Conservation (phyloP, 1,140 invertebrate genomes). For the Drosophila kanapiae region DNA sequence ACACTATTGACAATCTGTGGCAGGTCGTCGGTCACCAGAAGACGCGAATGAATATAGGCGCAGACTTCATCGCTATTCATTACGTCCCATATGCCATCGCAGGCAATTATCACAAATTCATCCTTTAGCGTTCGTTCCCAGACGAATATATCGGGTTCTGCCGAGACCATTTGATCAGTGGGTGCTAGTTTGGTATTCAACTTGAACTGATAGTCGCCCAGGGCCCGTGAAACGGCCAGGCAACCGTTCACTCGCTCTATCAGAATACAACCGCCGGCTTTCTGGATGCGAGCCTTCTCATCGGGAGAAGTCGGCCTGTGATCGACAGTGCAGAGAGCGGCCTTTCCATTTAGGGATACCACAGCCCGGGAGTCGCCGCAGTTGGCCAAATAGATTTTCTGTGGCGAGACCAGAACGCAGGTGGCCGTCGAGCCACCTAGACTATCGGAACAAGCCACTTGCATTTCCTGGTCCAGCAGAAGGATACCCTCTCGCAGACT, state of each 20-base stretch:
- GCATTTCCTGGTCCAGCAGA: slow-evolving; percentile 21
- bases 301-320: slow-evolving; percentile 13
- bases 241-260: slow-evolving; percentile 28
- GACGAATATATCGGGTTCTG: slow-evolving; percentile 24
- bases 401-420: slow-evolving; percentile 15
- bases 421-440: slow-evolving; percentile 17
- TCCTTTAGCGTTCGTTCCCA: slow-evolving; percentile 1
- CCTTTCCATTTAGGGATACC: not conserved
- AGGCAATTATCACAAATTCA: slow-evolving; percentile 29
- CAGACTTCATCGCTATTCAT: slow-evolving; percentile 20
- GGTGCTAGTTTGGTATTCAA: no score
- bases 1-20: slow-evolving; percentile 22
- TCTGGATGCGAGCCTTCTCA: slow-evolving; percentile 11
- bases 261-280: slow-evolving; percentile 24
- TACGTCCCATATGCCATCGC: slow-evolving; percentile 41
- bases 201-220: slow-evolving; percentile 33
- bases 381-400: slow-evolving; percentile 26
- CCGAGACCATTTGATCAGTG: slow-evolving; percentile 19
- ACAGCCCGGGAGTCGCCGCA: slow-evolving; percentile 34
- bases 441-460: not conserved
- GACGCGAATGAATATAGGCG: slow-evolving; percentile 11
- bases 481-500: slow-evolving; percentile 13
- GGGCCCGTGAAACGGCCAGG: slow-evolving; percentile 26
- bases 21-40: slow-evolving; percentile 13
- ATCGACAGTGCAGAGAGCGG: not conserved